phyloP scores from a whole-genome alignment of 1,140 invertebrate species.

The Belonocnema kinseyi region DNA sequence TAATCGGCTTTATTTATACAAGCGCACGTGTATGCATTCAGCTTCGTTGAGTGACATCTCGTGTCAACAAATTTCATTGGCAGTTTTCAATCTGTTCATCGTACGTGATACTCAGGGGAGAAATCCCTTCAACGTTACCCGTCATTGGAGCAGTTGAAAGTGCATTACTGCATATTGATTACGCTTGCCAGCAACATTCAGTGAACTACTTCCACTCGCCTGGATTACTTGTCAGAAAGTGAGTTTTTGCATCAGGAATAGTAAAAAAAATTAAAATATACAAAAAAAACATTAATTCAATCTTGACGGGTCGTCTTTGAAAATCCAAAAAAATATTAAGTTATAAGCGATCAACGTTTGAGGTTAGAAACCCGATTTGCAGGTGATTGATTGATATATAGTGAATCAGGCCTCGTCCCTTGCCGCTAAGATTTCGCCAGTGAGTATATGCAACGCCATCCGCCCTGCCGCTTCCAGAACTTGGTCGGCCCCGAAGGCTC shows the following conservation, averaged over 20 bases:
- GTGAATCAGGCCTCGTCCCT: background rate
- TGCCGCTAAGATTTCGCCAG: background rate
- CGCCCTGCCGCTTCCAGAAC: constrained; percentile 37
- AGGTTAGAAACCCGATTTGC: background rate
- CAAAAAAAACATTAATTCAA: background rate
- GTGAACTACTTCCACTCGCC: background rate
- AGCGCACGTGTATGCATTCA: background rate
- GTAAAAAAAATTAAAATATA: background rate
- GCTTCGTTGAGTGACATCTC: background rate
- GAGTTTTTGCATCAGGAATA: background rate
- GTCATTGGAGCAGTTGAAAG: background rate
- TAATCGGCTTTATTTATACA: background rate
- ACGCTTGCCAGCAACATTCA: constrained; percentile 6
- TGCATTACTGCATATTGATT: constrained; percentile 21
- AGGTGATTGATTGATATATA: no score
- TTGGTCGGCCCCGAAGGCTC: constrained; percentile 50
- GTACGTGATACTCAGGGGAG: background rate
- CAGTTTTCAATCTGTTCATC: no score
- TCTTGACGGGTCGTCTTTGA: background rate
- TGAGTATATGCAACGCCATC: constrained; percentile 37
- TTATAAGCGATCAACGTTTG: no score
- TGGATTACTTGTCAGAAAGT: background rate
- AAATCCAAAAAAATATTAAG: no score
- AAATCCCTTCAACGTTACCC: background rate
- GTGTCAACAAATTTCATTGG: no score